Percentiles rank a stretch among this genome's conserved stretches.
Conservation (phyloP, 1,140 invertebrate genomes). For the Cephus cinctus region DNA sequence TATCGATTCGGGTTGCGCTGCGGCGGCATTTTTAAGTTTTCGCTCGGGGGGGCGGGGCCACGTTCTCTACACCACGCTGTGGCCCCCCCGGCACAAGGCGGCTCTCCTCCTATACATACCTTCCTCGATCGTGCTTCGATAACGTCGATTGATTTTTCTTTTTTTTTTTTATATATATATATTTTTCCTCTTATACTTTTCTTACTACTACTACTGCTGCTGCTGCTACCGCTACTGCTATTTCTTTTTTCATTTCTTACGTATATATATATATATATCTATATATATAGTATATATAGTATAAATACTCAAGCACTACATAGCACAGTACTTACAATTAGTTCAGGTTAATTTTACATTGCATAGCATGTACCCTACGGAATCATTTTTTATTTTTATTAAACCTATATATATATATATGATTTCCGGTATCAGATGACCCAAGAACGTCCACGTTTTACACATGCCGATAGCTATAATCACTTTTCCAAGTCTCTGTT, state of each 20-base stretch:
- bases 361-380: too few species aligned
- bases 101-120: conserved; percentile 5
- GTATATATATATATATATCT: neutral
- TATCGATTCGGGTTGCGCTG: conserved; percentile 72
- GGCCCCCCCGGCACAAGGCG: conserved; percentile 15
- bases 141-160: conserved; percentile 4
- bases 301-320: neutral
- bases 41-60: conserved; percentile 38
- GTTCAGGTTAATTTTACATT: too few species aligned
- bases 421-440: neutral
- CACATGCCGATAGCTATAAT: neutral
- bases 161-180: neutral
- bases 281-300: neutral
- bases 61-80: conserved; percentile 47
- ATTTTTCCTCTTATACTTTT: neutral
- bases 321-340: neutral
- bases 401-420: neutral
- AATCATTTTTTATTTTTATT: too few species aligned
- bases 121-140: conserved; percentile 10
- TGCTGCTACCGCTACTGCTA: neutral
- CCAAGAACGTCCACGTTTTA: neutral
- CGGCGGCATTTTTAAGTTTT: conserved; percentile 78
- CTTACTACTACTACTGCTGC: neutral
- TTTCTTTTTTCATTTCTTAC: too few species aligned
- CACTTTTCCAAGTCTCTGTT: too few species aligned